Conservation (phyloP, 2,888 invertebrate genomes). For the Mesochorus sp. region DNA sequence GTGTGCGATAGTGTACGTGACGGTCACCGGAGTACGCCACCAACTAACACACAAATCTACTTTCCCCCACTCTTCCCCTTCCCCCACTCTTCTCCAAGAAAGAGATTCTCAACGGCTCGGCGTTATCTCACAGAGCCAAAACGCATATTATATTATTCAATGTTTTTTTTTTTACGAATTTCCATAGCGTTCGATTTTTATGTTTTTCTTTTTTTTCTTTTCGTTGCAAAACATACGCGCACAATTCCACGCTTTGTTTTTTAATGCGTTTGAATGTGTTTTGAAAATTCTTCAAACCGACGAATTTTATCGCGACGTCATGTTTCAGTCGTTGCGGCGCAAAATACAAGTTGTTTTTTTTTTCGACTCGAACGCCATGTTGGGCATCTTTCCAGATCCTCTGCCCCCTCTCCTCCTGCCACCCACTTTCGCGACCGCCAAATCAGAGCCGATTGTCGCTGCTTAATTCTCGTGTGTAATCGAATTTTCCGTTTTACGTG, state of each 20-base stretch:
- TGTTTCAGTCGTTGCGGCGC: conserved; percentile 39
- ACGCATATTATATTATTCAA: conserved; percentile 37
- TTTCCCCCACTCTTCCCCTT: conserved; percentile 19
- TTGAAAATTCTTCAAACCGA: not conserved
- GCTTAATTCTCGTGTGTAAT: too few relatives aligned
- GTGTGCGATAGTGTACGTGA: conserved; percentile 11
- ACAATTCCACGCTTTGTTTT: not conserved
- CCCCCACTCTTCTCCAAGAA: conserved; percentile 1
- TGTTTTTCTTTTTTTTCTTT: not conserved
- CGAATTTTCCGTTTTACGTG: too few relatives aligned
- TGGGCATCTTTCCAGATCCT: conserved; percentile 48
- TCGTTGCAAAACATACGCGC: not conserved
- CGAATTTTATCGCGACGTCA: conserved; percentile 52
- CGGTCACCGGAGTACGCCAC: conserved; percentile 31
- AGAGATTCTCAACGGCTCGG: conserved; percentile 15
- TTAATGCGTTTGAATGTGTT: not conserved
- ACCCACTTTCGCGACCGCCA: too few relatives aligned
- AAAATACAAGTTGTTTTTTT: conserved; percentile 61
- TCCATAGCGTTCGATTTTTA: conserved; percentile 19
- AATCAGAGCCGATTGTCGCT: too few relatives aligned
- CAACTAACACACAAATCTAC: conserved; percentile 16
- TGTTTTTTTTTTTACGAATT: conserved; percentile 20
- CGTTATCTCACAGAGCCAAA: conserved; percentile 36
- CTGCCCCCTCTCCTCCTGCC: not conserved
- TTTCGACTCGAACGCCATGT: conserved; percentile 61